Conservation (phyloP, 2,113 vertebrate genomes). For the Ameiurus melas region DNA sequence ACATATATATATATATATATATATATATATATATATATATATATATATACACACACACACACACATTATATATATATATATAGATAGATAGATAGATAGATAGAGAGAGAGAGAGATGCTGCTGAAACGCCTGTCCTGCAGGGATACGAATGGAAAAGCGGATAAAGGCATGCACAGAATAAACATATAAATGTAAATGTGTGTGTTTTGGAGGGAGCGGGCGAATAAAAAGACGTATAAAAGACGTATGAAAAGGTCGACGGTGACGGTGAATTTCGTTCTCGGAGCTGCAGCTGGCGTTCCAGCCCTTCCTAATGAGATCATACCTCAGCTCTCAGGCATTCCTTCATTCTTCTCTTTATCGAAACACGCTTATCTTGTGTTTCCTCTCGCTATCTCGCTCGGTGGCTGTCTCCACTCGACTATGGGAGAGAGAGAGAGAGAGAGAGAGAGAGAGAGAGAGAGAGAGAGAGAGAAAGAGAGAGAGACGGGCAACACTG, state of each 20-base stretch:
- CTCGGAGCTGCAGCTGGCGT: conserved; percentile 14
- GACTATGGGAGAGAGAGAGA: conserved; percentile 13
- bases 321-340: conserved; percentile 54
- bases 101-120: too few species aligned
- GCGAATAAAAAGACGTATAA: not conserved
- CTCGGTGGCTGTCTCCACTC: conserved; percentile 55
- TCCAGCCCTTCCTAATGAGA: conserved; percentile 43
- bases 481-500: not conserved
- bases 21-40: too few species aligned
- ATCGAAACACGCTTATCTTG: conserved; percentile 64
- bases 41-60: too few species aligned
- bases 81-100: too few species aligned
- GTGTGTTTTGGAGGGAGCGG: not conserved
- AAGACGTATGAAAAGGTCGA: not conserved
- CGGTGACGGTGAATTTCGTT: conserved; percentile 29
- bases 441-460: not conserved
- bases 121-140: not conserved
- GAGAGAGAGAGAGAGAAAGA: not conserved
- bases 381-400: conserved; percentile 42
- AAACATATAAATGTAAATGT: not conserved
- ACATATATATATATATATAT: too few species aligned
- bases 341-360: conserved; percentile 59
- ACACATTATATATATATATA: too few species aligned
- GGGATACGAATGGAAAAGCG: not conserved
- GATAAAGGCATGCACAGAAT: not conserved